These are phyloP conservation scores for Glyptemys insculpta DNA, from an alignment of 2,797 vertebrate species.

Conservation along the genomic window DNA sequence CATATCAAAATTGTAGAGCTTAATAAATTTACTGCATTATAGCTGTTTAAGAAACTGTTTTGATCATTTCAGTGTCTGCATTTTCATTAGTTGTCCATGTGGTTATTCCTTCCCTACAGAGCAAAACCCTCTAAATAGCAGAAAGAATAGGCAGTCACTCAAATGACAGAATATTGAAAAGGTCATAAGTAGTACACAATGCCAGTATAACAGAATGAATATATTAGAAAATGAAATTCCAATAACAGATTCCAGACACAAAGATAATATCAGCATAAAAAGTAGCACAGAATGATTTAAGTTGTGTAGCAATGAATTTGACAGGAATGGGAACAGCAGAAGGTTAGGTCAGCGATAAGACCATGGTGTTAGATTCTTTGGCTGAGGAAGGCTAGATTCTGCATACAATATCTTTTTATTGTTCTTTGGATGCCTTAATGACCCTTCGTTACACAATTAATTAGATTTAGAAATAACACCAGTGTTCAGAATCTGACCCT, in stretches of 20 bases:
- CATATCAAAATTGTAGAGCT: not conserved
- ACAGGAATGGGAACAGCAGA: not conserved
- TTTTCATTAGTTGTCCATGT: conserved; percentile 17
- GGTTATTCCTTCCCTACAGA: not conserved
- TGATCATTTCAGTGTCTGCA: not conserved
- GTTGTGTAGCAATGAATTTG: not conserved
- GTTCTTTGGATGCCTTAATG: not conserved
- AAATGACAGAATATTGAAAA: conserved; percentile 56
- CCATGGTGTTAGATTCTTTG: not conserved
- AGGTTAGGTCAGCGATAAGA: not conserved
- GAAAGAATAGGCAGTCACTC: conserved; percentile 25
- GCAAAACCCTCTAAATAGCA: conserved; percentile 32
- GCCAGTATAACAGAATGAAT: conserved; percentile 11
- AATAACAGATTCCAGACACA: not conserved
- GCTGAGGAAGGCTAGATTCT: not conserved
- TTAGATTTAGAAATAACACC: not conserved
- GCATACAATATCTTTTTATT: not conserved
- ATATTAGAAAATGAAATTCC: conserved; percentile 5
- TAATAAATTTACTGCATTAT: fast-evolving
- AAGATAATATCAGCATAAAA: not conserved
- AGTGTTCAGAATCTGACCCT: not conserved
- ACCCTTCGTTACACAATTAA: not conserved
- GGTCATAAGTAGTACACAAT: not conserved
- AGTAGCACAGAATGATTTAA: not conserved
- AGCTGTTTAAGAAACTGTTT: not conserved